Evolutionary conservation across 2,888 invertebrate species (phyloP).

Genomic region (Drosophila lutescens): DNA sequence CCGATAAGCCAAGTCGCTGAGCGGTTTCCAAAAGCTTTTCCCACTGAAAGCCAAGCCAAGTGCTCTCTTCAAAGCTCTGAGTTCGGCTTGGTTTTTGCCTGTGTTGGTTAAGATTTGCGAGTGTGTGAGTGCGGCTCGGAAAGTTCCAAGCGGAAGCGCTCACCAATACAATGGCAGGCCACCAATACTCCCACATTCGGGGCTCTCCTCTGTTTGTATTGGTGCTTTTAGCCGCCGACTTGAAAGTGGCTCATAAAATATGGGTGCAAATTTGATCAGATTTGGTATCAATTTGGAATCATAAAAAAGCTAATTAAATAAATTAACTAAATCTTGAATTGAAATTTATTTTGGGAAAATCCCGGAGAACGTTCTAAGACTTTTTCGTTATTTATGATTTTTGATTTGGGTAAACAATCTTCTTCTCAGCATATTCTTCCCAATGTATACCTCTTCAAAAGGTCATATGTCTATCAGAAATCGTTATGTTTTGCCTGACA

Average conservation of each 20-base stretch:
- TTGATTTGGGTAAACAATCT: slow-evolving; percentile 19
- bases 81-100: background rate
- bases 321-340: slow-evolving; percentile 21
- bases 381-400: slow-evolving; percentile 37
- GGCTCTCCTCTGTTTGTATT: slow-evolving; percentile 32
- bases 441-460: slow-evolving; percentile 29
- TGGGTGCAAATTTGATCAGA: slow-evolving; percentile 44
- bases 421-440: slow-evolving; percentile 1
- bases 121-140: slow-evolving; percentile 49
- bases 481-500: slow-evolving; percentile 5
- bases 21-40: slow-evolving; percentile 44
- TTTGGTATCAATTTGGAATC: slow-evolving; percentile 12
- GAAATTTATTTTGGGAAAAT: slow-evolving; percentile 54
- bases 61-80: slow-evolving; percentile 50
- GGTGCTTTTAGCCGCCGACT: slow-evolving; percentile 36
- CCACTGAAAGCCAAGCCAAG: background rate
- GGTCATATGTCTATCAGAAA: slow-evolving; percentile 43
- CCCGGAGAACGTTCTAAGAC: slow-evolving; percentile 45
- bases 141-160: slow-evolving; percentile 66
- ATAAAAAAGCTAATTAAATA: slow-evolving; percentile 36
- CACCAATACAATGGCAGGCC: slow-evolving; percentile 48
- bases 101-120: slow-evolving; percentile 50
- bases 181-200: slow-evolving; percentile 43
- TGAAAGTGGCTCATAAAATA: slow-evolving; percentile 38
- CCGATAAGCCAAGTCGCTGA: slow-evolving; percentile 55